phyloP scores from a whole-genome alignment of 2,888 invertebrate species.

The Callinectes sapidus region DNA sequence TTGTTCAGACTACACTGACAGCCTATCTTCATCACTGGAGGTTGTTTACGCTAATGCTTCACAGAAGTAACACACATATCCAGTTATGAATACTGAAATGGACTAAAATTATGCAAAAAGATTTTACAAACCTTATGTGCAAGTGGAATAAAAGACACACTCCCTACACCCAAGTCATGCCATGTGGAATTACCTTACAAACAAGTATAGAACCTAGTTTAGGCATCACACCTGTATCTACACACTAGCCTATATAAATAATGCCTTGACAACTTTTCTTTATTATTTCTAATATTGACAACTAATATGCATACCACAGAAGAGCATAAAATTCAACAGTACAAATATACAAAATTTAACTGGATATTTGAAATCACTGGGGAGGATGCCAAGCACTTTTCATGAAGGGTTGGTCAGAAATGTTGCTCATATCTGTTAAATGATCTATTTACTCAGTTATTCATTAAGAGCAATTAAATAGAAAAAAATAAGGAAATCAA shows the following conservation, averaged over 20 bases:
- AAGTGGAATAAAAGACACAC: not conserved
- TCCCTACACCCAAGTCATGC: slow-evolving; percentile 43
- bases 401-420: not conserved
- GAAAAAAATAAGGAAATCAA: not conserved
- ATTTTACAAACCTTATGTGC: not conserved
- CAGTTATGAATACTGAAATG: not conserved
- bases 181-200: slow-evolving; percentile 34
- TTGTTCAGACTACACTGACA: not conserved
- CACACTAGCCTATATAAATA: slow-evolving; percentile 49
- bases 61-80: not conserved
- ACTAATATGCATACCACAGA: slow-evolving; percentile 23
- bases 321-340: slow-evolving; percentile 5
- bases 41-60: not conserved
- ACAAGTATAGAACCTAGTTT: slow-evolving; percentile 16
- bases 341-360: slow-evolving; percentile 29
- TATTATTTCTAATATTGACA: not conserved
- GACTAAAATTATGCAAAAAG: not conserved
- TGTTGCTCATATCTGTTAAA: slow-evolving; percentile 2
- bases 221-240: slow-evolving; percentile 51
- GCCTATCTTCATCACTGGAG: not conserved
- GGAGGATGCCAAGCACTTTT: not conserved
- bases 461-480: not conserved
- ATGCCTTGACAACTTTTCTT: slow-evolving; percentile 39
- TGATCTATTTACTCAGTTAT: not conserved
- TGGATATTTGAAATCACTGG: slow-evolving; percentile 2